These are phyloP conservation scores for Apoda limacodes DNA, from an alignment of 2,888 invertebrate genomes.

Conservation along the genomic window DNA sequence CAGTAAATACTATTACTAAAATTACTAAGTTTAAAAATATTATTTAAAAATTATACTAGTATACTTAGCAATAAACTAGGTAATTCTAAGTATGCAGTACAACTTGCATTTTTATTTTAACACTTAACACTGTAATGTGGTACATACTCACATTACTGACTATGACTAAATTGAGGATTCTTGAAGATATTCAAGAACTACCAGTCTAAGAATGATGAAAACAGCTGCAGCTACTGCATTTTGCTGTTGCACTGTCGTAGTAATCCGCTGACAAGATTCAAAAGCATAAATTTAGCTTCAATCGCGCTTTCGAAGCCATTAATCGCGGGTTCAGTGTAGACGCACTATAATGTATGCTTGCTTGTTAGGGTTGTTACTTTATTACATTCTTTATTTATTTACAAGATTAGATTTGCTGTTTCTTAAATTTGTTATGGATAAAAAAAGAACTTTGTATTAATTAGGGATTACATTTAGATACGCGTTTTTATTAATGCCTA, in stretches of 20 bases:
- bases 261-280: constrained; percentile 51
- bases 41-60: too few species aligned
- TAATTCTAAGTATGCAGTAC: too few species aligned
- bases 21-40: too few species aligned
- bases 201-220: constrained; percentile 35
- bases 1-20: too few species aligned
- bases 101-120: too few species aligned
- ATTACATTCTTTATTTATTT: neutral
- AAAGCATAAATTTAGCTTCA: constrained; percentile 63
- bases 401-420: neutral
- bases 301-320: constrained; percentile 53
- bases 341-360: constrained; percentile 51
- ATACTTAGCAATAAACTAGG: too few species aligned
- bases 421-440: too few species aligned
- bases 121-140: too few species aligned
- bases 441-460: neutral
- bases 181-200: too few species aligned
- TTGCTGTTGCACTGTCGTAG: constrained; percentile 33
- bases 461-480: neutral
- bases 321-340: constrained; percentile 59
- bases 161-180: too few species aligned
- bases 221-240: constrained; percentile 51
- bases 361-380: constrained; percentile 30
- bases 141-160: too few species aligned
- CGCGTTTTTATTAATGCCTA: too few species aligned